Conservation (phyloP, 2,113 vertebrate genomes). For the Ahaetulla prasina region DNA sequence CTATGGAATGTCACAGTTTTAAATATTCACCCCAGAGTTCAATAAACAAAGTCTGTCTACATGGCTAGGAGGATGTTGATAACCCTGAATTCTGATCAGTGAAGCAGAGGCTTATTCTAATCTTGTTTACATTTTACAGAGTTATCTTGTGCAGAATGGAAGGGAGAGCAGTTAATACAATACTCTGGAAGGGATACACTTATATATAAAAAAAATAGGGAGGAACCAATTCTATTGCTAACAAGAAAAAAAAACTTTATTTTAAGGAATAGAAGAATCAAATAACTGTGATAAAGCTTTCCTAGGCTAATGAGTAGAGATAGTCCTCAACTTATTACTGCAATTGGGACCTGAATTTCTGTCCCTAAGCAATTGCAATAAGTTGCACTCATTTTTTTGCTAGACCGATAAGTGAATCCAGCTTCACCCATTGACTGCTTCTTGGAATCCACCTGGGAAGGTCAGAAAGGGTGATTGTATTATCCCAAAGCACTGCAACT, state of each 20-base stretch:
- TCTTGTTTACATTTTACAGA: slow-evolving; percentile 14
- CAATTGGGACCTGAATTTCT: too few species aligned
- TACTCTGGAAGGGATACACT: background rate
- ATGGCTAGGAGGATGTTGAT: background rate
- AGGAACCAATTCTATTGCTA: too few species aligned
- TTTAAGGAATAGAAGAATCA: background rate
- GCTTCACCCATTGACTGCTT: background rate
- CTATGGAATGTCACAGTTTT: background rate
- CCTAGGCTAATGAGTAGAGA: background rate
- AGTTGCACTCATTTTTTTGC: background rate
- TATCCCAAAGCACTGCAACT: background rate
- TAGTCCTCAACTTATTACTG: too few species aligned
- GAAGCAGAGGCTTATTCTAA: background rate
- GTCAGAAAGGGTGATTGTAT: background rate
- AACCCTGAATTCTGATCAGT: slow-evolving; percentile 6
- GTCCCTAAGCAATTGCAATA: background rate
- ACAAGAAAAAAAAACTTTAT: background rate
- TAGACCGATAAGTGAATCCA: background rate
- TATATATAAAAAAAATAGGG: background rate
- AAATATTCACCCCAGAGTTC: slow-evolving; percentile 15
- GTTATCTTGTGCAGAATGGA: background rate
- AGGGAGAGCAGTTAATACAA: background rate
- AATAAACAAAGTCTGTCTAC: background rate
- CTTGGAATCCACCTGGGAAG: background rate
- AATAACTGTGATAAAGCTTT: background rate